Conservation (phyloP, 2,113 vertebrate species). For the Aegotheles bennettii region DNA sequence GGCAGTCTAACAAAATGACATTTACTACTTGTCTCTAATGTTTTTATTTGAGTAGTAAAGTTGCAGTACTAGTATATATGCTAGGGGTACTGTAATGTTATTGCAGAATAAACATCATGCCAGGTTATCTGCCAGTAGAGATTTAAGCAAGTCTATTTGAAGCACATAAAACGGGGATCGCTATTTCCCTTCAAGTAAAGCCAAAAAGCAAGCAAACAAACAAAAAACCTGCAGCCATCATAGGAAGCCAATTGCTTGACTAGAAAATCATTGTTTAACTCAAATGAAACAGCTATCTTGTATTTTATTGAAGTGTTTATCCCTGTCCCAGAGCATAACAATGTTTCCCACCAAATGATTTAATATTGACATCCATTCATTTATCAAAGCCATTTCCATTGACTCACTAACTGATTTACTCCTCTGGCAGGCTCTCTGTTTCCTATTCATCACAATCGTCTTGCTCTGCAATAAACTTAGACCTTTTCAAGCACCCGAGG, state of each 20-base stretch:
- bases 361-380: conserved; percentile 35
- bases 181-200: not conserved
- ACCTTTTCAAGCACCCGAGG: conserved; percentile 26
- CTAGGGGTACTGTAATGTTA: not conserved
- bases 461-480: conserved; percentile 57
- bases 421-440: conserved; percentile 28
- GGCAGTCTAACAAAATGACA: not conserved
- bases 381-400: conserved; percentile 48
- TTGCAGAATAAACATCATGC: not conserved
- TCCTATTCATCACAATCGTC: conserved; percentile 60
- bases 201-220: not conserved
- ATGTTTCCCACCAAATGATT: conserved; percentile 26
- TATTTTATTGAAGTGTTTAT: conserved; percentile 51
- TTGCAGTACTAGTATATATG: not conserved
- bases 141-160: not conserved
- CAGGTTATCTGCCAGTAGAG: not conserved
- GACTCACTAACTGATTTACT: conserved; percentile 54
- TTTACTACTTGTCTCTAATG: not conserved
- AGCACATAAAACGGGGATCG: not conserved
- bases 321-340: not conserved
- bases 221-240: not conserved
- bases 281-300: not conserved
- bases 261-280: not conserved
- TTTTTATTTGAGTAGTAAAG: not conserved
- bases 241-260: not conserved